Base-by-base conservation (phyloP, 2,797 vertebrate genomes). In the Silurus lanzhouensis region DNA sequence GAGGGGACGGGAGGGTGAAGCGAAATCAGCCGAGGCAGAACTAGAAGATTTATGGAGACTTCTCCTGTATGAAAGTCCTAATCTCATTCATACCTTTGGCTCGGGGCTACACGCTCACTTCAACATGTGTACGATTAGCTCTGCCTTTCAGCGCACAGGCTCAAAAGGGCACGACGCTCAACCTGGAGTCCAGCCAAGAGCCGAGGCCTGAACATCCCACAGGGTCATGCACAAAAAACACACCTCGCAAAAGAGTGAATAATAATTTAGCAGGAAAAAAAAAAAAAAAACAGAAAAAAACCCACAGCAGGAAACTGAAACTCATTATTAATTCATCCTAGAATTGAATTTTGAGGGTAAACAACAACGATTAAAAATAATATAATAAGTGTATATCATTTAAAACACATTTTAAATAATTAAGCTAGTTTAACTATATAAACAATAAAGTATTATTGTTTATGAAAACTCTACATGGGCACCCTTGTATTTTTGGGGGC, bases 21-120 rank as follows among this genome's bases (percentile, higher is more conserved):
- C 94, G 93, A 95, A 96, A 96, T 96, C 96, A 95, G 93, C 95
- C 93, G 96, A 95, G 94, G 92, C 89, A 85, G 94, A 52, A 52
- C 48, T 52, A 10, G 48, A 95, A 97, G 96, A 97, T 98, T 98
- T 97, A 97, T 97, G 96, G 95, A 94, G 93, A 92, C 91, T 91
- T 92, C 92, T 93, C 93, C 95, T 91, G 93, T 93, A 95, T 96
- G 94, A 94, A 94, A 92, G 94, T 92, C 94, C 93, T 96, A 95
- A 96, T 97, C 96, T 96, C 93, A 91, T 94, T 94, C 94, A 96
- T 95, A 96, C 94, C 95, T 96, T 95, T 55, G 90, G 94, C 95
- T 95, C 94, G 90, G 61, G 94, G 94, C 93, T 94, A 92, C 92
- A 94, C 91, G 93, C 94, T 94, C 92, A 92, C 92, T 94, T 92